A percentile compares a stretch with the other conserved stretches of the same genome.
phyloP scores from a whole-genome alignment of 1,140 invertebrate species.

The Tetramorium parvispinum region DNA sequence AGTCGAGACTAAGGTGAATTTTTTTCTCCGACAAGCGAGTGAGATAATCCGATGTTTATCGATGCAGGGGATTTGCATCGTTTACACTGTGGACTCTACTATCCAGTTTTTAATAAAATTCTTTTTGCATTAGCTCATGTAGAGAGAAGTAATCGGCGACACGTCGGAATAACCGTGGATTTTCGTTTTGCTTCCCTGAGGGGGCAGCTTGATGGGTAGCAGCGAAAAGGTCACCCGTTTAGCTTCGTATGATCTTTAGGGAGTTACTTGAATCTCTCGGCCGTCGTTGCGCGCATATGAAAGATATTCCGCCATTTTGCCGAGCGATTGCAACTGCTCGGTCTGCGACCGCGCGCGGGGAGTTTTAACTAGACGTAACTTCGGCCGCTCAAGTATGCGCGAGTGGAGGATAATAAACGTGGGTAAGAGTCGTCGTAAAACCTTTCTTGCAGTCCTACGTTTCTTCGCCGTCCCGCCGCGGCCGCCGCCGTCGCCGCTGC shows the following conservation, averaged over 20 bases:
- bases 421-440: conserved; percentile 44
- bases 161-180: background rate
- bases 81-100: background rate
- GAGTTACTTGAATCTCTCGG: conserved; percentile 11
- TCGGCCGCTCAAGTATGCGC: conserved; percentile 37
- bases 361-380: conserved; percentile 49
- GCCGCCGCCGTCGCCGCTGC: background rate
- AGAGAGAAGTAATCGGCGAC: background rate
- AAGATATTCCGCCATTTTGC: background rate
- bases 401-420: conserved; percentile 52
- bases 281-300: background rate
- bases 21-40: background rate
- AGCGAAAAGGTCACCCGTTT: conserved; percentile 39
- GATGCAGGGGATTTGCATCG: conserved; percentile 2
- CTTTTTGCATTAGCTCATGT: background rate
- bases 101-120: conserved; percentile 9
- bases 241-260: conserved; percentile 52
- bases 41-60: background rate
- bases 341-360: conserved; percentile 8
- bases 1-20: background rate
- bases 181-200: background rate
- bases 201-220: background rate
- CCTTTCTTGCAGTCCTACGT: conserved; percentile 15
- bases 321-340: background rate
- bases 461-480: background rate